Conservation (phyloP, 2,888 invertebrate species). For the Troides aeacus region DNA sequence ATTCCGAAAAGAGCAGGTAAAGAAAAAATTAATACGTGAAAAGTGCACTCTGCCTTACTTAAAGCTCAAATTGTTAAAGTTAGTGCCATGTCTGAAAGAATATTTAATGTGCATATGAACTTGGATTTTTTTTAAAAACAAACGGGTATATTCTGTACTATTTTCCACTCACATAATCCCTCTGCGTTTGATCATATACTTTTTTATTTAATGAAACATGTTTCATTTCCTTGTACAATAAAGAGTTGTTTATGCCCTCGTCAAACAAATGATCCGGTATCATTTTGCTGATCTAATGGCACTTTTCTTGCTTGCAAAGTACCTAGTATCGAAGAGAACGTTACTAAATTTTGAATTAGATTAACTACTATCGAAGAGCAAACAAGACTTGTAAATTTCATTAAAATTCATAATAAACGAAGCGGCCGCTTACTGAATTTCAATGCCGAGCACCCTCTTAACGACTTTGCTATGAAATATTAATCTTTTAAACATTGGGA, state of each 20-base stretch:
- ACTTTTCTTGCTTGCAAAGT: conserved; percentile 1
- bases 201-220: conserved; percentile 52
- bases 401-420: conserved; percentile 70
- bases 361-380: conserved; percentile 47
- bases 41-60: no score
- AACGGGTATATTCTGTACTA: neutral
- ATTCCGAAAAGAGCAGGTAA: no score
- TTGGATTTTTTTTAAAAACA: no score
- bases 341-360: conserved; percentile 27
- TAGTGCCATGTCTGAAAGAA: no score
- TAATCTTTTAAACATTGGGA: conserved; percentile 1
- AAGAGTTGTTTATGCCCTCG: conserved; percentile 61
- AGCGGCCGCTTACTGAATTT: conserved; percentile 56
- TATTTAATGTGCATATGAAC: no score
- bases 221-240: conserved; percentile 65
- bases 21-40: no score
- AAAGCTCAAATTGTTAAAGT: no score
- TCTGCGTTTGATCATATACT: conserved; percentile 60
- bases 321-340: neutral
- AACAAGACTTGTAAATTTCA: conserved; percentile 61
- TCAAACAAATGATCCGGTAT: conserved; percentile 70
- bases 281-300: conserved; percentile 38
- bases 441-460: conserved; percentile 44
- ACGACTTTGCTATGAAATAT: conserved; percentile 27
- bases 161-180: conserved; percentile 64